Base-by-base conservation (phyloP, 2,888 invertebrate genomes). In the Luffia ferchaultella region DNA sequence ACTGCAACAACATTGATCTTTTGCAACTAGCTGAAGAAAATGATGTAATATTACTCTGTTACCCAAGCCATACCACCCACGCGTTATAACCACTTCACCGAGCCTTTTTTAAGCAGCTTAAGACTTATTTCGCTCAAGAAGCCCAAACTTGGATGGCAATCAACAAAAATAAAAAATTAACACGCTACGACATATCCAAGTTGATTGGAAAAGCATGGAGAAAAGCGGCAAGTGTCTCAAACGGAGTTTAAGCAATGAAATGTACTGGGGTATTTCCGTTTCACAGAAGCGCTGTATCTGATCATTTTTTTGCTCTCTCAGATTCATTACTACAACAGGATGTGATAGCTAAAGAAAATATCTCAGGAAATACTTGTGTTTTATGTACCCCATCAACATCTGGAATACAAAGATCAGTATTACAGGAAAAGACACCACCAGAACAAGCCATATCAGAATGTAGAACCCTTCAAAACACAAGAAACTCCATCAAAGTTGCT, bases 21-120 rank as follows among this genome's bases (percentile, higher is more conserved):
- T 55, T 63, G n/a, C 47, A 61, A 50, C 16, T 50, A 52, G 58
- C 63, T 43, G 3, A 18, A 18, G 52, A 58, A 17, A 59, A 64
- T 56, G 56, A 62, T 46, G 53, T 58, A 1, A 57, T 58, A 42
- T 18, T 62, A 44, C 50, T 60, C 18, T 60, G 55, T 53, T 55
- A 60, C 45, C 59, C 59, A 43, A 58, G 57, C 53, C 55, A 57
- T 18, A 59, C 55, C 48, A 30, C 30, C 12, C 12, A 3, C 12
- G 30, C 30, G 3, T 30, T 30, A 30, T 12, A 30, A 30, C 30
- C 30, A 7, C 12, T 30, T 7, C 5, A 30, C 12, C 3, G 12
- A 30, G 3, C 30, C 12, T 3, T 30, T 7, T 30, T 30, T 12
- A 12, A 12, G 12, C 30, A 3, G 12, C 12, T 30, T 30, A 30